Conservation (phyloP, 2,888 invertebrate genomes). For the Anthoptus insignis region DNA sequence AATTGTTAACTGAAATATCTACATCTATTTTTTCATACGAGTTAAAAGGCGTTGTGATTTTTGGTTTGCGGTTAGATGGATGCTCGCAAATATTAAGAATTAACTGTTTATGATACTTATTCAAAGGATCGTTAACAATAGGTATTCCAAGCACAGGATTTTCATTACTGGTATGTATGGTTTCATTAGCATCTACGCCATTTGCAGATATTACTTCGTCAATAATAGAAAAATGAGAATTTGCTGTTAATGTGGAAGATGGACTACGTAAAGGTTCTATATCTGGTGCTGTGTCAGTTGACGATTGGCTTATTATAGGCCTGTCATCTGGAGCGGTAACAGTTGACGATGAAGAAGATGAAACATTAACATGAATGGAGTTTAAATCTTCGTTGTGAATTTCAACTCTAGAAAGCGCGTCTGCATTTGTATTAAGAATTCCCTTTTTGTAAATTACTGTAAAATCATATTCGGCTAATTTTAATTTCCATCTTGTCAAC, state of each 20-base stretch:
- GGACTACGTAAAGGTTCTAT: constrained; percentile 39
- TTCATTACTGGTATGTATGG: constrained; percentile 33
- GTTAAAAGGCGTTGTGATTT: not conserved
- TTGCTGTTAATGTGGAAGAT: constrained; percentile 6
- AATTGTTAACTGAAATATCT: constrained; percentile 1
- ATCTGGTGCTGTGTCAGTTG: constrained; percentile 54
- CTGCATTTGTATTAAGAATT: constrained; percentile 49
- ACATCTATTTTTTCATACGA: not conserved
- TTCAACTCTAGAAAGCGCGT: constrained; percentile 50
- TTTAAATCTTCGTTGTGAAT: constrained; percentile 23
- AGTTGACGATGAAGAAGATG: constrained; percentile 47
- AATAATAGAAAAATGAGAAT: not conserved
- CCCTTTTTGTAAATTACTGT: constrained; percentile 50
- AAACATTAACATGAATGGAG: not conserved
- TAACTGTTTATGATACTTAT: constrained; percentile 45
- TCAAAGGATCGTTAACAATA: constrained; percentile 17
- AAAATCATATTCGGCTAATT: constrained; percentile 50
- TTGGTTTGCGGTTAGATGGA: constrained; percentile 41
- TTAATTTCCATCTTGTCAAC: constrained; percentile 56
- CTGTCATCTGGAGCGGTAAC: constrained; percentile 59
- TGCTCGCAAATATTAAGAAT: constrained; percentile 45
- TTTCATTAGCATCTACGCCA: constrained; percentile 6
- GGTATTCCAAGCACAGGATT: constrained; percentile 28
- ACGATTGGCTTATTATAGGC: constrained; percentile 55
- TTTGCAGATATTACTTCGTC: constrained; percentile 1